These are phyloP conservation scores for Daktulosphaira vitifoliae DNA, from an alignment of 1,140 invertebrate species.

Conservation along the genomic window DNA sequence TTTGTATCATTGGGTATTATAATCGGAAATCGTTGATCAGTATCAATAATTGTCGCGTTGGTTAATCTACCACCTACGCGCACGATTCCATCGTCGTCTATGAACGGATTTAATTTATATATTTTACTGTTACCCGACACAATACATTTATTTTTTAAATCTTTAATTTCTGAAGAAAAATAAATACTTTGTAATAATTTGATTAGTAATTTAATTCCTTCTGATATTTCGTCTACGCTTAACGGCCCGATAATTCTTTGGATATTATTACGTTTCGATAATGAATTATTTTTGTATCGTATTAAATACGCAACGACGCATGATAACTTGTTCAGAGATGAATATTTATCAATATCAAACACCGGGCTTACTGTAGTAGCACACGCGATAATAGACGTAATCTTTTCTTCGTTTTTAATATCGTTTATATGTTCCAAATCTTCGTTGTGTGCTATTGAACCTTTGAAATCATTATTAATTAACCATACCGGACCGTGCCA, in stretches of 20 bases:
- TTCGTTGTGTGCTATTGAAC: too few species aligned
- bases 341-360: not conserved
- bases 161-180: not conserved
- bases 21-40: constrained; percentile 1
- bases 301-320: not conserved
- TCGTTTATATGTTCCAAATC: too few species aligned
- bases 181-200: not conserved
- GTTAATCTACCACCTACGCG: constrained; percentile 7
- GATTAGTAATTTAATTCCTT: not conserved
- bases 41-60: not conserved
- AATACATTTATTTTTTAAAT: not conserved
- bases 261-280: not conserved
- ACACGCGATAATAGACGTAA: too few species aligned
- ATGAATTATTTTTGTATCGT: not conserved
- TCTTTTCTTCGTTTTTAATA: too few species aligned
- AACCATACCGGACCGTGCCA: constrained; percentile 35
- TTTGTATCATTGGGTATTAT: not conserved
- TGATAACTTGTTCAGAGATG: not conserved
- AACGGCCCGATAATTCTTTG: not conserved
- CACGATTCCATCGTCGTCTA: not conserved
- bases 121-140: not conserved
- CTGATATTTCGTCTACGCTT: not conserved
- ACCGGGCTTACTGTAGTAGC: too few species aligned
- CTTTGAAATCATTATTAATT: too few species aligned
- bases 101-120: constrained; percentile 1